These are phyloP conservation scores for Cryptomyrus ogoouensis DNA, from an alignment of 2,113 vertebrate species.

Conservation along the genomic window DNA sequence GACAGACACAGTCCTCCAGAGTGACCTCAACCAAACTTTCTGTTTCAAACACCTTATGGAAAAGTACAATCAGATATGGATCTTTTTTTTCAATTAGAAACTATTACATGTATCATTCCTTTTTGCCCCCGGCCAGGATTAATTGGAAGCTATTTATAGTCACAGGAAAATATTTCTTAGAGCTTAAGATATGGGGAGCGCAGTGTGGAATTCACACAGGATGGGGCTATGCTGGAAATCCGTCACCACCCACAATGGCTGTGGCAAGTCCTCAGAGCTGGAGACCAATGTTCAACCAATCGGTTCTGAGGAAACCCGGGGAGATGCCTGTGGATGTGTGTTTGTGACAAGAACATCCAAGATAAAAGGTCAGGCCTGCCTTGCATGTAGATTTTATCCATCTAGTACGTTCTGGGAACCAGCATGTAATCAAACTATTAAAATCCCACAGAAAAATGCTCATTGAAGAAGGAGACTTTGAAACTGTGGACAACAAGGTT, in stretches of 20 bases:
- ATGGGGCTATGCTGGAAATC: background rate
- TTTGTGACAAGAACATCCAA: background rate
- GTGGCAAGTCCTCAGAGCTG: background rate
- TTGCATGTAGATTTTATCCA: background rate
- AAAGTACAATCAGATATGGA: background rate
- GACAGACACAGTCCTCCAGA: background rate
- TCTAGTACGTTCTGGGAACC: background rate
- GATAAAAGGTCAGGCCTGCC: background rate
- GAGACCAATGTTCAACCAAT: background rate
- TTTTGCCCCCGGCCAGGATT: constrained; percentile 53
- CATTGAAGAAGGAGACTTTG: background rate
- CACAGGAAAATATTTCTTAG: constrained; percentile 50
- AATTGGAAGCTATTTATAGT: constrained; percentile 66
- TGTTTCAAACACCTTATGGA: background rate
- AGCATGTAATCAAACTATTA: background rate
- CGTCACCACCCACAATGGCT: background rate
- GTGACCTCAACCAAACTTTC: background rate
- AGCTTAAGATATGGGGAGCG: constrained; percentile 25
- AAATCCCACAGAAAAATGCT: background rate
- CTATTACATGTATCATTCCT: constrained; percentile 50
- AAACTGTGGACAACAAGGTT: background rate
- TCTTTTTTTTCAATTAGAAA: constrained; percentile 22
- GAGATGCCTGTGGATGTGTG: background rate
- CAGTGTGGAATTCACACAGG: constrained; percentile 2
- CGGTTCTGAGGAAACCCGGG: background rate